phyloP scores from a whole-genome alignment of 2,888 invertebrate species.

The Byasa hedistus region DNA sequence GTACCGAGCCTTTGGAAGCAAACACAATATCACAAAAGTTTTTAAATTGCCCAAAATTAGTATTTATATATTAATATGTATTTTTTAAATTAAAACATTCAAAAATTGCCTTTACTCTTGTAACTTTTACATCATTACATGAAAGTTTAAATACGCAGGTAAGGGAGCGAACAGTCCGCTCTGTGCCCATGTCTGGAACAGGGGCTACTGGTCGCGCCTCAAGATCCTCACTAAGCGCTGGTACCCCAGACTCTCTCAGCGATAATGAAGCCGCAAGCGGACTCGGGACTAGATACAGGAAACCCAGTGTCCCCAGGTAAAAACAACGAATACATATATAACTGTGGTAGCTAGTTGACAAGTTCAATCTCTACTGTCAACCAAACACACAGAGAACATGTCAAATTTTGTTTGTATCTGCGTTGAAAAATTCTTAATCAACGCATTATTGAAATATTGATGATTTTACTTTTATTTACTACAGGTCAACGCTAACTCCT shows the following conservation, averaged over 20 bases:
- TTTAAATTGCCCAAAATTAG: neutral
- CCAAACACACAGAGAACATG: no score
- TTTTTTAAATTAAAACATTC: no score
- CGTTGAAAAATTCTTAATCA: no score
- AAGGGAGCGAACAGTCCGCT: slow-evolving; percentile 93
- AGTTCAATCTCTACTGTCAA: no score
- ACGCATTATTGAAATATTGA: no score
- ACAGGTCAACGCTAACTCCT: slow-evolving; percentile 85
- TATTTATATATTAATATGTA: no score
- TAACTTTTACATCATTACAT: neutral
- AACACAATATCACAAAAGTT: slow-evolving; percentile 26
- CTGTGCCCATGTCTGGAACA: slow-evolving; percentile 90
- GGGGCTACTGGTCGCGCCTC: slow-evolving; percentile 82
- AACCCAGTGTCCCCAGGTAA: slow-evolving; percentile 81
- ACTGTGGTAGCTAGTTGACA: no score
- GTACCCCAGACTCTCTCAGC: slow-evolving; percentile 93
- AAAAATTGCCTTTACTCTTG: no score
- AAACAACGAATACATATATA: neutral
- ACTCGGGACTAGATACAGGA: slow-evolving; percentile 83
- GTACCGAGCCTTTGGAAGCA: slow-evolving; percentile 1
- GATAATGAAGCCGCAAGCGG: slow-evolving; percentile 91
- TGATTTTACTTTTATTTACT: no score
- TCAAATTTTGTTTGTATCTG: no score
- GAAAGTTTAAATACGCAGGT: slow-evolving; percentile 81
- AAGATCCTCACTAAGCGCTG: slow-evolving; percentile 89